Evolutionary conservation across 2,888 invertebrate species (phyloP), one percentile per base, ranked within the genome.

Genomic region (Oligia latruncula): DNA sequence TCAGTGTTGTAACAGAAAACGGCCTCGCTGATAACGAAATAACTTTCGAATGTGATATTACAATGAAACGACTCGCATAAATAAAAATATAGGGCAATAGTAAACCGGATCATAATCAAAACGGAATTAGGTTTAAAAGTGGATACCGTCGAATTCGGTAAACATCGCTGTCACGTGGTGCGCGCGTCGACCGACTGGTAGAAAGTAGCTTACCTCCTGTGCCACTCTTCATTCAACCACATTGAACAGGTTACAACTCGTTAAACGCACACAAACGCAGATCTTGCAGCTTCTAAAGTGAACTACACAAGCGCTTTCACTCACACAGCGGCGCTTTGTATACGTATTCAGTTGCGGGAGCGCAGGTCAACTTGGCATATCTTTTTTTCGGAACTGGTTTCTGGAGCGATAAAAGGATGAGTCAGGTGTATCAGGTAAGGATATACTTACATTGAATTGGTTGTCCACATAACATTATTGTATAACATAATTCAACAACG

Each of bases 161-260:
- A 93, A 92, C 92, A 92, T 91, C 90, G 87, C 89, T 90, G 89
- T 93, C 93, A 94, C 93, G 93, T 94, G 94, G 91, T 84, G 80
- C 87, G 89, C 88, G 90, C 88, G 92, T 88, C 88, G 91, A 89
- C 84, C 91, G 91, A 92, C 93, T 92, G 93, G 95, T 96, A 96
- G 96, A 96, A 96, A 96, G 96, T 96, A 95, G 96, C 95, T 94
- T 95, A 95, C 95, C 95, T 95, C 95, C 94, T 95, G 94, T 92
- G 93, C 95, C 94, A 95, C 95, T 96, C 96, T 96, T 96, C 96
- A 96, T 96, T 96, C 95, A 96, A 92, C 93, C 92, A 93, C 92
- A 92, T 90, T 90, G 94, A 96, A 96, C 96, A 95, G 95, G 96
- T 96, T 95, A 93, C 93, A 92, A 94, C 95, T 95, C 90, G 95